Evolutionary conservation across 2,797 vertebrate species (phyloP).

Genomic region (Myotis findleyi): DNA sequence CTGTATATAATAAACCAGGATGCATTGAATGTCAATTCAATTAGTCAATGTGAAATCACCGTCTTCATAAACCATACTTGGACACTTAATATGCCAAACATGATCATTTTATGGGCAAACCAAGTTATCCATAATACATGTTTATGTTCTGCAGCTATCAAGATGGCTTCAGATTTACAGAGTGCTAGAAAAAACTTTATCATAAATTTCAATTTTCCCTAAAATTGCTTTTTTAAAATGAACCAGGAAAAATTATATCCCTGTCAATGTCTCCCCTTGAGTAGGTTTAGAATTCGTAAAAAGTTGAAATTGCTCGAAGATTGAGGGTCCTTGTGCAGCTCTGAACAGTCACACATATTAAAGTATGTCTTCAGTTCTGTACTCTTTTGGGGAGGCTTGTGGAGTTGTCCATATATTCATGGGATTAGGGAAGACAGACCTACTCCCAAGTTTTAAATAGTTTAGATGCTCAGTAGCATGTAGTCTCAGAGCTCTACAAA

Average conservation of each 20-base stretch:
- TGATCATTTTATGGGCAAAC: conserved; percentile 72
- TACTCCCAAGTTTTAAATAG: neutral
- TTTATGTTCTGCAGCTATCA: conserved; percentile 77
- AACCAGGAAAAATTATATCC: conserved; percentile 67
- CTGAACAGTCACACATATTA: neutral
- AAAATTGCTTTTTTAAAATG: conserved; percentile 72
- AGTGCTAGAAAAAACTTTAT: conserved; percentile 69
- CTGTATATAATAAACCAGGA: conserved; percentile 9
- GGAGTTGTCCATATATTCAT: neutral
- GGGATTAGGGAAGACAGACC: neutral
- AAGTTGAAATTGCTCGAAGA: conserved; percentile 59
- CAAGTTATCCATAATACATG: conserved; percentile 75
- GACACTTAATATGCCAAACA: conserved; percentile 74
- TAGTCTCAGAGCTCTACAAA: neutral
- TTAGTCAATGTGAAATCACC: conserved; percentile 71
- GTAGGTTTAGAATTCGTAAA: conserved; percentile 46
- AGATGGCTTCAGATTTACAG: conserved; percentile 75
- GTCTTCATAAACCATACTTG: conserved; percentile 74
- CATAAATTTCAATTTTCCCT: conserved; percentile 78
- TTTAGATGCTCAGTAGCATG: neutral
- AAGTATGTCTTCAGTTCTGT: neutral
- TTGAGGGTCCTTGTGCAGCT: neutral
- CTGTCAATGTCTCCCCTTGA: conserved; percentile 50
- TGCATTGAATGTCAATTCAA: conserved; percentile 65
- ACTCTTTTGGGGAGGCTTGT: neutral